Conservation (phyloP, 2,113 vertebrate genomes). For the Pandion haliaetus region DNA sequence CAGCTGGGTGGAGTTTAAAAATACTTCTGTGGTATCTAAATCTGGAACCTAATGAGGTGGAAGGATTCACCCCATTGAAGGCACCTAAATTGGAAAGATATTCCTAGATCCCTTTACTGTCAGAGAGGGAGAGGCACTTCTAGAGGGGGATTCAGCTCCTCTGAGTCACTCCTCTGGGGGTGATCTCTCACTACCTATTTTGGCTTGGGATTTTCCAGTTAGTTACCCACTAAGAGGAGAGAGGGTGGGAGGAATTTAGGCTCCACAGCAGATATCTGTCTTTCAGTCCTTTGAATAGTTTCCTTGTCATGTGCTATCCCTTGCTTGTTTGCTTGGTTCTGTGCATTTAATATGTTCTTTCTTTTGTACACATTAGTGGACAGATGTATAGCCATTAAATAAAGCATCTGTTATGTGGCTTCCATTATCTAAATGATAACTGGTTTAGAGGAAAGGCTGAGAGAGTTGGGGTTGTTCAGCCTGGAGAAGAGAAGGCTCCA, state of each 20-base stretch:
- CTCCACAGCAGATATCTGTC: not conserved
- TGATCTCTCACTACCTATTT: not conserved
- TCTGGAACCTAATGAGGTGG: not conserved
- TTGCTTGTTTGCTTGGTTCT: not conserved
- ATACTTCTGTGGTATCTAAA: not conserved
- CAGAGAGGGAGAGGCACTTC: not conserved
- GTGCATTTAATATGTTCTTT: not conserved
- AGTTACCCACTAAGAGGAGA: not conserved
- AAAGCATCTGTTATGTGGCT: not conserved
- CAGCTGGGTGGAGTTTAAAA: not conserved
- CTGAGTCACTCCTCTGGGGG: not conserved
- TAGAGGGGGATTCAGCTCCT: not conserved
- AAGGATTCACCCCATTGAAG: not conserved
- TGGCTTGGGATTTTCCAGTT: not conserved
- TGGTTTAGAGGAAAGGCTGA: not conserved
- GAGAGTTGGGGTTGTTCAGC: not conserved
- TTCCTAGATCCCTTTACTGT: not conserved
- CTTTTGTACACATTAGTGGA: not conserved
- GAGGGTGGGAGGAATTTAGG: not conserved
- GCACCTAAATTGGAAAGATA: not conserved
- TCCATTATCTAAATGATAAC: not conserved
- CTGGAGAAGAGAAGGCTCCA: not conserved
- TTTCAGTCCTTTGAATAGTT: not conserved
- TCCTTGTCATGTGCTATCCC: not conserved
- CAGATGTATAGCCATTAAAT: not conserved